A percentile compares a stretch with the other conserved stretches of the same genome.
Evolutionary conservation across 2,113 vertebrate species (phyloP).

Genomic region (Hucho hucho): DNA sequence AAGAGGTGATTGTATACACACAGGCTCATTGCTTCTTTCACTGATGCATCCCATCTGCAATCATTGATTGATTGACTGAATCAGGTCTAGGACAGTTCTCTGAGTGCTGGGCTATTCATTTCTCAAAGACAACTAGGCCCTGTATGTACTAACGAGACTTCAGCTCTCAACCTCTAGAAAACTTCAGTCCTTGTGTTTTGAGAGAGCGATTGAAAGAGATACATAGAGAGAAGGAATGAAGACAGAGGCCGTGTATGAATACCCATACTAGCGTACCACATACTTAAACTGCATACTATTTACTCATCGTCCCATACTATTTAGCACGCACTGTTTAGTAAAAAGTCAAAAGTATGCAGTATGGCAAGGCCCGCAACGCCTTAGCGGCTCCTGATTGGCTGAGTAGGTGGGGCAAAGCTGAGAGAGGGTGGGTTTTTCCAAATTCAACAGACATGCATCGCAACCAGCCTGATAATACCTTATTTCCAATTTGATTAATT

Average conservation of each 20-base stretch:
- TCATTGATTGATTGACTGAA: conserved; percentile 60
- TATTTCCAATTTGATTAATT: no score
- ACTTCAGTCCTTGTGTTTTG: background rate
- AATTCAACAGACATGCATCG: no score
- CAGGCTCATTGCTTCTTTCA: background rate
- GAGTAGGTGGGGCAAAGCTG: no score
- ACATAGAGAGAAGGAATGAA: background rate
- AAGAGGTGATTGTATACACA: background rate
- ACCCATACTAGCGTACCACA: no score
- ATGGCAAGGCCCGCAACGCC: no score
- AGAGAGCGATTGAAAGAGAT: no score
- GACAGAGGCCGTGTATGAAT: conserved; percentile 12
- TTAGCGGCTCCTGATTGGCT: no score
- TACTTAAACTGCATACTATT: no score
- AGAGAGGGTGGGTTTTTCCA: no score
- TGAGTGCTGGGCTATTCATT: conserved; percentile 54
- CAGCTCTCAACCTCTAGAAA: conserved; percentile 10
- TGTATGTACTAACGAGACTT: conserved; percentile 32
- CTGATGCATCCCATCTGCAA: conserved; percentile 12
- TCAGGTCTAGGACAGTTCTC: conserved; percentile 45
- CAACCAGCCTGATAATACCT: no score
- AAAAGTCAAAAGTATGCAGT: conserved; percentile 19
- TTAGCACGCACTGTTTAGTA: no score
- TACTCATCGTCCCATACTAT: no score
- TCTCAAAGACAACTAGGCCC: conserved; percentile 40